Conservation (phyloP, 2,888 invertebrate genomes). For the Papilio gigon region DNA sequence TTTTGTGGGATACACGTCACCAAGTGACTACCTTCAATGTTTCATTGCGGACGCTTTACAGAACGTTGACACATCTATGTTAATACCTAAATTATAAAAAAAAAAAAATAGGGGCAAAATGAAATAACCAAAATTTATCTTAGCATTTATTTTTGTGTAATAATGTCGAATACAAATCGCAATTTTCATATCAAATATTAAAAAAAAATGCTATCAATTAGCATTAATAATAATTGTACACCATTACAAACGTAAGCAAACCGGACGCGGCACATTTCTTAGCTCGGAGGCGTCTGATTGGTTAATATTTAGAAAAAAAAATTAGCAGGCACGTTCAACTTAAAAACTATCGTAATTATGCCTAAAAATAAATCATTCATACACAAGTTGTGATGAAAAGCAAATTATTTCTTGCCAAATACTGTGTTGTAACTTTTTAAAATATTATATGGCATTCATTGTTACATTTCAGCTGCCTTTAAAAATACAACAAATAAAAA, state of each 20-base stretch:
- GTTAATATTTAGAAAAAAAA: conserved; percentile 54
- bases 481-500: conserved; percentile 49
- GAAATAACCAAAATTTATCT: conserved; percentile 52
- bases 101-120: conserved; percentile 61
- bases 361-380: conserved; percentile 65
- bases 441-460: conserved; percentile 42
- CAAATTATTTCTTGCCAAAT: conserved; percentile 43
- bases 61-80: too few species aligned
- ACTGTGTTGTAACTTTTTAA: conserved; percentile 39
- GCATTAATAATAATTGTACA: conserved; percentile 72
- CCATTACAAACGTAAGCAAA: conserved; percentile 65
- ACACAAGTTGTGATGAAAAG: conserved; percentile 75
- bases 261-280: conserved; percentile 50
- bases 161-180: conserved; percentile 77
- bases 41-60: too few species aligned
- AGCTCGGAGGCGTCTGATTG: conserved; percentile 42
- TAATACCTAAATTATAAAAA: neutral
- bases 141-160: conserved; percentile 77
- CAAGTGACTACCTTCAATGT: too few species aligned
- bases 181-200: conserved; percentile 77
- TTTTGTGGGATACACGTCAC: too few species aligned
- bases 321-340: conserved; percentile 73
- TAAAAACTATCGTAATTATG: conserved; percentile 64
- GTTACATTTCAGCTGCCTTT: conserved; percentile 61
- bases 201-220: conserved; percentile 71